Conservation (phyloP, 1,140 invertebrate genomes). For the Drosophila miranda region DNA sequence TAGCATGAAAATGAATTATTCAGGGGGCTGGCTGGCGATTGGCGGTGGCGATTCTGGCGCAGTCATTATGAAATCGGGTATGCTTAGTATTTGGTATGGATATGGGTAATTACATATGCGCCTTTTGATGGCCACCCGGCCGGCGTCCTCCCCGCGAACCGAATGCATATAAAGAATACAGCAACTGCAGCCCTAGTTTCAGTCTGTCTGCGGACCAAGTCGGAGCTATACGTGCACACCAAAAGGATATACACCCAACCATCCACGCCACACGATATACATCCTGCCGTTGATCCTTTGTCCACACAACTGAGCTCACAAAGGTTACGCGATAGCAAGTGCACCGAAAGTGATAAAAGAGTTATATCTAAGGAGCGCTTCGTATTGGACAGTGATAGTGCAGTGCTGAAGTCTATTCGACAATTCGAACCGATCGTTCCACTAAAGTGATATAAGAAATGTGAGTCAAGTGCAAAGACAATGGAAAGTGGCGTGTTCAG, state of each 20-base stretch:
- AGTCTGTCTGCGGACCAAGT: conserved; percentile 64
- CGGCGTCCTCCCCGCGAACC: conserved; percentile 7
- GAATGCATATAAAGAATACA: conserved; percentile 59
- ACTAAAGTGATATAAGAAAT: conserved; percentile 2
- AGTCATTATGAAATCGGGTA: conserved; percentile 49
- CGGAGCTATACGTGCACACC: conserved; percentile 50
- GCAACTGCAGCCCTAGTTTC: conserved; percentile 58
- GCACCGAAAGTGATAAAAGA: no score
- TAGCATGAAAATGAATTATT: conserved; percentile 71
- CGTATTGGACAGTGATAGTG: no score
- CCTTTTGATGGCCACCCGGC: conserved; percentile 22
- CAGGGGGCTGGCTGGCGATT: conserved; percentile 18
- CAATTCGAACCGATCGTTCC: no score
- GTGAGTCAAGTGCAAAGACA: conserved; percentile 32
- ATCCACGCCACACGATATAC: background rate
- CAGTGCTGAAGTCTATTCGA: background rate
- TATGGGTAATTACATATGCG: conserved; percentile 62
- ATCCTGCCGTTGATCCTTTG: no score
- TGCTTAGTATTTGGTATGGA: conserved; percentile 41
- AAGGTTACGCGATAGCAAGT: no score
- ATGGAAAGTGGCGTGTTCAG: conserved; percentile 16
- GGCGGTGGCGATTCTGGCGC: conserved; percentile 23
- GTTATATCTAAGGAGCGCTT: no score
- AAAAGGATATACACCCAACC: conserved; percentile 31
- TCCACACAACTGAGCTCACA: no score